phyloP scores from a whole-genome alignment of 2,888 invertebrate genomes.

The Phyllotreta striolata region DNA sequence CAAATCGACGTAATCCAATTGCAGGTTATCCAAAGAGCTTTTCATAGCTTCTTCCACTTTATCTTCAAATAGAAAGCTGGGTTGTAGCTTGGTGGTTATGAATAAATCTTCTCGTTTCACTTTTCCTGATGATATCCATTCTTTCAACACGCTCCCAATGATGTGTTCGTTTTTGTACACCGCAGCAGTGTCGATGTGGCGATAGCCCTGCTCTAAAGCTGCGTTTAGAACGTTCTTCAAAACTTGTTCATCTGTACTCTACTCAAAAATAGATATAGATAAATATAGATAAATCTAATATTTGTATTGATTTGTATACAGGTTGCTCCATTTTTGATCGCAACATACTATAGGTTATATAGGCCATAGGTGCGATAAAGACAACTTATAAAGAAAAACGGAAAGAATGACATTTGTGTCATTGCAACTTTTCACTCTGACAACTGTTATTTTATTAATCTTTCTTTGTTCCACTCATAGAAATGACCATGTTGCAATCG shows the following conservation, averaged over 20 bases:
- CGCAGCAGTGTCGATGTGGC: conserved; percentile 81
- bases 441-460: too few relatives aligned
- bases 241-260: conserved; percentile 70
- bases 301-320: too few relatives aligned
- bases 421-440: too few relatives aligned
- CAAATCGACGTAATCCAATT: conserved; percentile 49
- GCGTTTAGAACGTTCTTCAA: conserved; percentile 70
- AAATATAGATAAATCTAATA: too few relatives aligned
- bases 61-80: conserved; percentile 67
- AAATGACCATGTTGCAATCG: too few relatives aligned
- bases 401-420: too few relatives aligned
- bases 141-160: conserved; percentile 74
- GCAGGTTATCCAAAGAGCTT: conserved; percentile 45
- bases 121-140: conserved; percentile 72
- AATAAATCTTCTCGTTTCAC: conserved; percentile 79
- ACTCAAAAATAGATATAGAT: too few relatives aligned
- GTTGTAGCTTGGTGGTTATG: conserved; percentile 80
- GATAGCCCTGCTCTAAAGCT: conserved; percentile 77
- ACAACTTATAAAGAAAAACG: too few relatives aligned
- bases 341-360: too few relatives aligned
- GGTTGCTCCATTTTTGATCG: too few relatives aligned
- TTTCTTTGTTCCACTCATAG: too few relatives aligned
- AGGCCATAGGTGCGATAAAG: too few relatives aligned
- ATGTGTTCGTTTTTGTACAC: conserved; percentile 77
- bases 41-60: conserved; percentile 46